These are phyloP conservation scores for Vanessa cardui DNA, from an alignment of 2,888 invertebrate species.

Conservation along the genomic window DNA sequence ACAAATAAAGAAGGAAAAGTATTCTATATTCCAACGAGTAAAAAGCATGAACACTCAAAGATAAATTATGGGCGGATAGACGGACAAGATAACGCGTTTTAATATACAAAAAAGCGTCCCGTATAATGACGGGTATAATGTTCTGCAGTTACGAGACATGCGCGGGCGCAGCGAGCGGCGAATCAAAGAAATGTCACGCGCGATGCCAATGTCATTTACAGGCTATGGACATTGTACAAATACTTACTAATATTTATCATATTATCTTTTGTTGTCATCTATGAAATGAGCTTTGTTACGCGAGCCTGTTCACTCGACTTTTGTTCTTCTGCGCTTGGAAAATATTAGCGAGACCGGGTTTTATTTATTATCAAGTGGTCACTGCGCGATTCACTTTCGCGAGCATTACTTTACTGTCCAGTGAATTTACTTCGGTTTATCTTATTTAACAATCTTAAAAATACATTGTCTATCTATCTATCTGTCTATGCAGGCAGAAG, in stretches of 20 bases:
- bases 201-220: slow-evolving; percentile 22
- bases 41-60: slow-evolving; percentile 27
- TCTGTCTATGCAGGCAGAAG: too few species aligned
- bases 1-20: slow-evolving; percentile 4
- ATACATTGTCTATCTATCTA: too few species aligned
- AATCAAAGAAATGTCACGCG: slow-evolving; percentile 48
- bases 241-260: slow-evolving; percentile 24
- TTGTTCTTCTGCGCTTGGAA: too few species aligned
- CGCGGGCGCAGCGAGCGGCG: slow-evolving; percentile 35
- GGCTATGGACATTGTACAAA: slow-evolving; percentile 22
- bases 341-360: too few species aligned
- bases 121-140: slow-evolving; percentile 33
- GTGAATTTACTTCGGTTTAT: too few species aligned
- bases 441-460: too few species aligned
- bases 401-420: too few species aligned
- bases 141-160: slow-evolving; percentile 22
- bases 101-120: slow-evolving; percentile 32
- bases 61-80: slow-evolving; percentile 32
- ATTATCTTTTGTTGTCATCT: slow-evolving; percentile 30
- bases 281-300: slow-evolving; percentile 24
- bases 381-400: too few species aligned
- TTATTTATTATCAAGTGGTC: too few species aligned
- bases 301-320: neutral
- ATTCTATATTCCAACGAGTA: slow-evolving; percentile 6
- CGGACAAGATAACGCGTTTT: slow-evolving; percentile 33